A percentile compares a stretch with the other conserved stretches of the same genome.
Evolutionary conservation across 2,888 invertebrate genomes (phyloP).

Genomic region (Acholoe squamosa): DNA sequence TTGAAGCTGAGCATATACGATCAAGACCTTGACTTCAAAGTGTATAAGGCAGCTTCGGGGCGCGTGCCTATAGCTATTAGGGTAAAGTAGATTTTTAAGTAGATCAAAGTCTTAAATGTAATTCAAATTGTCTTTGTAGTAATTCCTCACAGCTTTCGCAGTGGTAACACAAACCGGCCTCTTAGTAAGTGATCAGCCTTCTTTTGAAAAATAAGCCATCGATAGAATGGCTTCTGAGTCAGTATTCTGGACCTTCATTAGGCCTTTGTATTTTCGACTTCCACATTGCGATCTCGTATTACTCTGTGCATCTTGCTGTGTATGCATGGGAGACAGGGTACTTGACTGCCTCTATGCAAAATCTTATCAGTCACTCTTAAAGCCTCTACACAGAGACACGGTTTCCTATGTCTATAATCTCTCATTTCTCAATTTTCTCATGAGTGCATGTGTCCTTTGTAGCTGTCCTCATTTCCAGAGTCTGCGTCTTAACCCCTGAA

Average conservation of each 20-base stretch:
- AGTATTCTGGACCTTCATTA: not conserved
- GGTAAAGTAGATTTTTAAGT: not conserved
- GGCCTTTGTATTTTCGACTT: not conserved
- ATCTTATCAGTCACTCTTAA: too few relatives aligned
- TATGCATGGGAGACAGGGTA: not conserved
- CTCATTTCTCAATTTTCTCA: too few relatives aligned
- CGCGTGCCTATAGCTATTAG: not conserved
- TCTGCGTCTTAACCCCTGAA: too few relatives aligned
- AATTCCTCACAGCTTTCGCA: not conserved
- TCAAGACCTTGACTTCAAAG: not conserved
- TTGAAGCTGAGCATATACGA: not conserved
- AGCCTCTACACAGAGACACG: too few relatives aligned
- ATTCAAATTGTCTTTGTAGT: slow-evolving; percentile 9
- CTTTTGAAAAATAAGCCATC: not conserved
- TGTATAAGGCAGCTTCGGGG: not conserved
- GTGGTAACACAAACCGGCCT: not conserved
- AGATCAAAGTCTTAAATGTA: slow-evolving; percentile 1
- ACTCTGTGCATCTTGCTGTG: not conserved
- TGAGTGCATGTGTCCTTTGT: too few relatives aligned
- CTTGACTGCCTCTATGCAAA: too few relatives aligned
- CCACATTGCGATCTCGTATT: not conserved
- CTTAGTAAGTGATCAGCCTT: slow-evolving; percentile 27
- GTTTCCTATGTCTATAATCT: too few relatives aligned
- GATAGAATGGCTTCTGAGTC: not conserved
- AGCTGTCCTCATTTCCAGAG: too few relatives aligned